These are phyloP conservation scores for Helogale parvula DNA, from an alignment of 2,113 vertebrate genomes.

Conservation along the genomic window DNA sequence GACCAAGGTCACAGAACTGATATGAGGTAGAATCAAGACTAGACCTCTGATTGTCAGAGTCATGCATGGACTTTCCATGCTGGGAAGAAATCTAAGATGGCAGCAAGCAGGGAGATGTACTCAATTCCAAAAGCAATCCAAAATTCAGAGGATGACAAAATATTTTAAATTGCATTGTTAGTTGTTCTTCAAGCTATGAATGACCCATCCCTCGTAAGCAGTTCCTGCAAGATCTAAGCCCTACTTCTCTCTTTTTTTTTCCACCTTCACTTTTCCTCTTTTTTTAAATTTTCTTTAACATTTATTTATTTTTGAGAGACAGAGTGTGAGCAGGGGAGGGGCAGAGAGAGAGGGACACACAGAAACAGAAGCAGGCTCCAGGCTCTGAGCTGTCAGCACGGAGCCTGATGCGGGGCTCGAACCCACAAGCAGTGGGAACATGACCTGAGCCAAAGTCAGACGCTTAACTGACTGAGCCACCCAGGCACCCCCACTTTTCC, in stretches of 20 bases:
- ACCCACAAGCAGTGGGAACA: no score
- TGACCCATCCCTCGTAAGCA: not conserved
- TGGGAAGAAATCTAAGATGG: not conserved
- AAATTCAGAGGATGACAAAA: constrained; percentile 32
- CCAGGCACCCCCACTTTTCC: not conserved
- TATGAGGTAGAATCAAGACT: not conserved
- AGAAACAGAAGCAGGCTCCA: no score
- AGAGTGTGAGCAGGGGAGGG: no score
- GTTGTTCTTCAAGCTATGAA: constrained; percentile 3
- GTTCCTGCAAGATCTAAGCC: not conserved
- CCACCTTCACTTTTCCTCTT: not conserved
- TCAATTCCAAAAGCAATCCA: constrained; percentile 17
- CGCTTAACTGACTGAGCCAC: no score
- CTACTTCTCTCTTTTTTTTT: not conserved
- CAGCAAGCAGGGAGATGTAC: not conserved
- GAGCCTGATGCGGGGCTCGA: no score
- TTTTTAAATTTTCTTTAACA: no score
- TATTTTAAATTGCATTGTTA: not conserved
- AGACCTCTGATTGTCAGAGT: not conserved
- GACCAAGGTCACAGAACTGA: not conserved
- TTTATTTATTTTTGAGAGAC: no score
- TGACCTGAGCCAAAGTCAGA: no score
- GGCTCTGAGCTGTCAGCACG: no score
- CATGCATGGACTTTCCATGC: no score
- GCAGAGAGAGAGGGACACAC: no score